A percentile compares a stretch with the other conserved stretches of the same genome.
These are phyloP conservation scores for Seladonia tumulorum DNA, from an alignment of 2,888 invertebrate species.

Conservation along the genomic window DNA sequence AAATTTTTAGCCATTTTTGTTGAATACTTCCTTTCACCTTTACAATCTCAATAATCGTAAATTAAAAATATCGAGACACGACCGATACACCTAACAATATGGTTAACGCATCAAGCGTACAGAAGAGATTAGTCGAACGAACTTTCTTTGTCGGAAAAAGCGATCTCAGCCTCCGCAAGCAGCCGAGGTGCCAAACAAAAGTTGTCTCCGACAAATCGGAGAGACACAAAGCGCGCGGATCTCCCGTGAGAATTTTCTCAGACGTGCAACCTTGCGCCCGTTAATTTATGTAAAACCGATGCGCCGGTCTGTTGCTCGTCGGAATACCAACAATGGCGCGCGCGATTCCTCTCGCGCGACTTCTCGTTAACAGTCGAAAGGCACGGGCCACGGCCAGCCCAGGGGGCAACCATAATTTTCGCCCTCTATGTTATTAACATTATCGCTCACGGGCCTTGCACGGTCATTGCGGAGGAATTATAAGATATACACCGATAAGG, in stretches of 20 bases:
- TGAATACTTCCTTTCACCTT: too few relatives aligned
- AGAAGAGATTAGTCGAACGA: background rate
- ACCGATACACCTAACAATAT: background rate
- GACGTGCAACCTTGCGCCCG: slow-evolving; percentile 1
- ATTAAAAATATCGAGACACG: too few relatives aligned
- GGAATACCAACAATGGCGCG: slow-evolving; percentile 5
- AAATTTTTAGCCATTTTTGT: too few relatives aligned
- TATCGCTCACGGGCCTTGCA: slow-evolving; percentile 16
- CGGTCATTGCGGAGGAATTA: slow-evolving; percentile 56
- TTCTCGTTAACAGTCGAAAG: slow-evolving; percentile 19
- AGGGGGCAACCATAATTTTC: slow-evolving; percentile 54
- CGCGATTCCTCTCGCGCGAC: background rate
- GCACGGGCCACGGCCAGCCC: slow-evolving; percentile 16
- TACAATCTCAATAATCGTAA: too few relatives aligned
- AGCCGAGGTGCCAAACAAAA: background rate
- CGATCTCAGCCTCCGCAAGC: background rate
- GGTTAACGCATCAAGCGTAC: background rate
- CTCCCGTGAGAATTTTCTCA: slow-evolving; percentile 18
- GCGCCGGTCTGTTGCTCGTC: slow-evolving; percentile 3
- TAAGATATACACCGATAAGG: slow-evolving; percentile 62
- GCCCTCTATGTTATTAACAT: slow-evolving; percentile 43
- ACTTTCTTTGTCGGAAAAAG: background rate
- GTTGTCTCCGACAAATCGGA: background rate
- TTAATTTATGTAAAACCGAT: slow-evolving; percentile 37
- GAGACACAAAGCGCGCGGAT: background rate